Percentiles rank a stretch among this genome's conserved stretches.
phyloP scores from a whole-genome alignment of 2,888 invertebrate species.

The Tillus elongatus region DNA sequence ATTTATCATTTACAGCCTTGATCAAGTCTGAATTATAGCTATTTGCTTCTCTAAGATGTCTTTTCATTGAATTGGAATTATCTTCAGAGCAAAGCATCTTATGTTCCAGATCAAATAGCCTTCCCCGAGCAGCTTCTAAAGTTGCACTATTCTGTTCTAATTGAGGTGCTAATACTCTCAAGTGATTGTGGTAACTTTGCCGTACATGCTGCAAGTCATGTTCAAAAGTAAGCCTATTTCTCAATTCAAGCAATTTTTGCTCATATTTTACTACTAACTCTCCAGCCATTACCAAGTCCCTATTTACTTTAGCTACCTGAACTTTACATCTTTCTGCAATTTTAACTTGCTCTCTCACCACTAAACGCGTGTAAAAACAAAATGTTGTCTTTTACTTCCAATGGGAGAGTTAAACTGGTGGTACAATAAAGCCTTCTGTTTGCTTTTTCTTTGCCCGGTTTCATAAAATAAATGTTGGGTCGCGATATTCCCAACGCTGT shows the following conservation, averaged over 20 bases:
- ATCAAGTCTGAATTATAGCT: no score
- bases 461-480: no score
- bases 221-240: constrained; percentile 40
- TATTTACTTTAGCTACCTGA: constrained; percentile 47
- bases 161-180: constrained; percentile 45
- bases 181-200: no score
- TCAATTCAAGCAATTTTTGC: constrained; percentile 45
- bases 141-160: constrained; percentile 49
- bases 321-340: constrained; percentile 45
- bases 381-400: no score
- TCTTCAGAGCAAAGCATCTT: no score
- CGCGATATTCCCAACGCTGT: no score
- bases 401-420: no score
- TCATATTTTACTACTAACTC: constrained; percentile 49
- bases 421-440: no score
- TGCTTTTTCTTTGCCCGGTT: no score
- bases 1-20: not conserved
- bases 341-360: constrained; percentile 38
- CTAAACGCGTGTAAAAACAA: no score
- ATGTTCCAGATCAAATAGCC: constrained; percentile 51
- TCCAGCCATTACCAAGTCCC: constrained; percentile 48
- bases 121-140: constrained; percentile 43
- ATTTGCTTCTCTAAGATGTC: no score
- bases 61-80: no score
- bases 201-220: constrained; percentile 42